phyloP scores from a whole-genome alignment of 2,888 invertebrate species.

The Trypoxylon attenuatum region DNA sequence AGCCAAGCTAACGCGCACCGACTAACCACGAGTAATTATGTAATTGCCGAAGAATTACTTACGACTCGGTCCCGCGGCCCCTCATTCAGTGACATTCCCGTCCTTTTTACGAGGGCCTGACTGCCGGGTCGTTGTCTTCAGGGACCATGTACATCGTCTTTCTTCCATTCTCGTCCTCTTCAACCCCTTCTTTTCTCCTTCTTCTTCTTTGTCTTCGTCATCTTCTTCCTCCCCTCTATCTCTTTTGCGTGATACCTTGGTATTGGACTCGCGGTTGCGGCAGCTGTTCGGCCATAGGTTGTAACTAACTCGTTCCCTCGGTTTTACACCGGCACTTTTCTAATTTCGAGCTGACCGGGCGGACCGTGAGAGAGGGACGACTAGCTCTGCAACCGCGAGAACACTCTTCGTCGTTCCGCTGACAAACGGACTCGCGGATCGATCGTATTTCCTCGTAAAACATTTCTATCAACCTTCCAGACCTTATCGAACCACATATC shows the following conservation, averaged over 20 bases:
- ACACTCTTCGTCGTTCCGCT: conserved; percentile 39
- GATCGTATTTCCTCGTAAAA: neutral
- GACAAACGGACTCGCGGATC: conserved; percentile 30
- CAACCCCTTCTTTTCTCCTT: too few species aligned
- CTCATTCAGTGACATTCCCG: conserved; percentile 74
- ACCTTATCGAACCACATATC: too few species aligned
- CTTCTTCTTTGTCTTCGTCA: too few species aligned
- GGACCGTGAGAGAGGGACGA: conserved; percentile 18
- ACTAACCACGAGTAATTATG: conserved; percentile 72
- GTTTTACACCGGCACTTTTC: conserved; percentile 63
- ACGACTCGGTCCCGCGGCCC: conserved; percentile 64
- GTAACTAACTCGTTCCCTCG: conserved; percentile 48
- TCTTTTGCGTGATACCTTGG: conserved; percentile 44
- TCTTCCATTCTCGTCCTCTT: neutral
- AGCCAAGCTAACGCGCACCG: conserved; percentile 41
- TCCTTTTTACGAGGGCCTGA: conserved; percentile 69
- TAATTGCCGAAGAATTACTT: conserved; percentile 74
- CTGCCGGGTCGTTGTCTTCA: conserved; percentile 65
- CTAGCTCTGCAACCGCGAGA: conserved; percentile 3
- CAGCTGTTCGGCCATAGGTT: conserved; percentile 47
- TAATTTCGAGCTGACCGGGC: conserved; percentile 54
- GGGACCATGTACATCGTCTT: neutral
- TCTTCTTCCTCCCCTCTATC: conserved; percentile 9
- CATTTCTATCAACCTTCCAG: neutral
- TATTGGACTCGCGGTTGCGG: conserved; percentile 29